Conservation (phyloP, 1,140 invertebrate genomes). For the Drosophila suzukii region DNA sequence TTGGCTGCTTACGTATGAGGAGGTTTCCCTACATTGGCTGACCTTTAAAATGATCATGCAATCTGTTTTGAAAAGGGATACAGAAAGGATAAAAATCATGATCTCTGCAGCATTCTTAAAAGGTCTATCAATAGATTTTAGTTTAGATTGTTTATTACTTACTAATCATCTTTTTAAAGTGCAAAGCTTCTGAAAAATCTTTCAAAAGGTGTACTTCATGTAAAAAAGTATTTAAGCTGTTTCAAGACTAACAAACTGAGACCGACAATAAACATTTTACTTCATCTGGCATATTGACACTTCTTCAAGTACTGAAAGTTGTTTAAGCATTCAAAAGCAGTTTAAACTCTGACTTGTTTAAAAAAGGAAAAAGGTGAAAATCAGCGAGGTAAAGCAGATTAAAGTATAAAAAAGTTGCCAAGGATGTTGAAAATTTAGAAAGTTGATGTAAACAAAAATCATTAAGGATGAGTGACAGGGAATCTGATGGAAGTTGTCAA, state of each 20-base stretch:
- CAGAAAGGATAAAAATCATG: no score
- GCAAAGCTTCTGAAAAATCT: background rate
- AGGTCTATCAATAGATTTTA: no score
- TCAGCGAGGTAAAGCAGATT: background rate
- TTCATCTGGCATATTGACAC: conserved; percentile 7
- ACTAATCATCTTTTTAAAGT: background rate
- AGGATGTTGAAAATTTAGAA: background rate
- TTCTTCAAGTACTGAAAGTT: conserved; percentile 18
- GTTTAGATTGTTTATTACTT: no score
- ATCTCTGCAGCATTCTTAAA: no score
- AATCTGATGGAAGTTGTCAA: background rate
- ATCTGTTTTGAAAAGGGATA: background rate
- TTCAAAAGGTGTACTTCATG: background rate
- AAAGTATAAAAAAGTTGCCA: no score
- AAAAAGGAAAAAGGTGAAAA: background rate
- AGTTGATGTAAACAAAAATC: conserved; percentile 6
- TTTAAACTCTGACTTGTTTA: background rate
- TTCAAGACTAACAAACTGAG: background rate
- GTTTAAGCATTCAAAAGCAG: conserved; percentile 14
- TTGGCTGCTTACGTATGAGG: conserved; percentile 43
- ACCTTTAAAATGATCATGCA: conserved; percentile 1
- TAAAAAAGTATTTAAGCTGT: background rate
- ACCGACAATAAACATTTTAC: conserved; percentile 1
- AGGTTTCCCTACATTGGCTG: conserved; percentile 8
- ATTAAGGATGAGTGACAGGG: background rate